These are phyloP conservation scores for Thecophora atra DNA, from an alignment of 2,888 invertebrate genomes.

Conservation along the genomic window DNA sequence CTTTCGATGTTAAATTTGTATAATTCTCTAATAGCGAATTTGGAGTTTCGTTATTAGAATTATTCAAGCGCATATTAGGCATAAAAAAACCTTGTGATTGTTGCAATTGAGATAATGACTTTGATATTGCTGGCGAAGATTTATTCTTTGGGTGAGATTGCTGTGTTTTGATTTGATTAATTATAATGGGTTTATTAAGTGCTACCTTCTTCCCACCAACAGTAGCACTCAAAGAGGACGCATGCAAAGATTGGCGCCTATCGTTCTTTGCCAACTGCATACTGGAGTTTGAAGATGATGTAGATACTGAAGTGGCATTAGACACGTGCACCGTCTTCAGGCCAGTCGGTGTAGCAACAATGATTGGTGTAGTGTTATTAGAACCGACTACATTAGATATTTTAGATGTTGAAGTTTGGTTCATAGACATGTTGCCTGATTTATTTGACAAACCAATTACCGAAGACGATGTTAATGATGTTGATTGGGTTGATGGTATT, in stretches of 20 bases:
- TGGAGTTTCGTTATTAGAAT: not conserved
- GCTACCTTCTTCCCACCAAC: conserved; percentile 53
- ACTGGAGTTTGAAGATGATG: conserved; percentile 39
- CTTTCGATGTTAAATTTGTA: not conserved
- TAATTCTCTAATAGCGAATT: conserved; percentile 14
- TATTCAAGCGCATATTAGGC: conserved; percentile 8
- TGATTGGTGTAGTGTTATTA: conserved; percentile 55
- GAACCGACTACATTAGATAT: conserved; percentile 45
- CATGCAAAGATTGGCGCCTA: conserved; percentile 37
- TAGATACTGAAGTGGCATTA: conserved; percentile 49
- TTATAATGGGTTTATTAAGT: conserved; percentile 59
- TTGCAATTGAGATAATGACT: conserved; percentile 34
- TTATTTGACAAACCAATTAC: conserved; percentile 20
- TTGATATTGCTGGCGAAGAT: conserved; percentile 27
- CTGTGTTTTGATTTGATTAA: conserved; percentile 51
- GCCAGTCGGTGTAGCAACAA: conserved; percentile 62
- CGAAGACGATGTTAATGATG: not conserved
- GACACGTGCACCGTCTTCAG: conserved; percentile 64
- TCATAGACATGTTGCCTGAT: conserved; percentile 42
- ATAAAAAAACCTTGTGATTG: conserved; percentile 28
- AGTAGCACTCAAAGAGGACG: conserved; percentile 42
- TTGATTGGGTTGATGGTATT: conserved; percentile 12
- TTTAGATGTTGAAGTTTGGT: conserved; percentile 40
- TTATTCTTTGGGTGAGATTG: conserved; percentile 41
- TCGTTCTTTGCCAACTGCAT: conserved; percentile 42